phyloP scores from a whole-genome alignment of 1,140 invertebrate species.

The Aphaenogaster rudis region DNA sequence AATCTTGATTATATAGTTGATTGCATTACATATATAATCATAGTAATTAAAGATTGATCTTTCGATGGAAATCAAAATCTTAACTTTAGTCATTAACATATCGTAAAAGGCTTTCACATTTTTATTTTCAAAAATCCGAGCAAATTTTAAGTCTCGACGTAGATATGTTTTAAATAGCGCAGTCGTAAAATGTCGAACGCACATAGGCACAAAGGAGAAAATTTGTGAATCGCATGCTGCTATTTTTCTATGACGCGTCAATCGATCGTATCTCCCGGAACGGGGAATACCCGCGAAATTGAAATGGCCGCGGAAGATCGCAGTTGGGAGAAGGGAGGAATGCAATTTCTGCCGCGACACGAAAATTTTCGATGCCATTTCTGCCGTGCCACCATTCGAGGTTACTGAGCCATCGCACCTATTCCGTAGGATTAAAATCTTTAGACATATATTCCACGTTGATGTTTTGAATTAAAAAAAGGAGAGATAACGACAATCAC shows the following conservation, averaged over 20 bases:
- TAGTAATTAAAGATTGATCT: not conserved
- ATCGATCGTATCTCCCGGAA: slow-evolving; percentile 52
- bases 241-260: slow-evolving; percentile 60
- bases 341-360: slow-evolving; percentile 62
- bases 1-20: not conserved
- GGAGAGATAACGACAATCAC: slow-evolving; percentile 11
- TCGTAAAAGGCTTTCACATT: not conserved
- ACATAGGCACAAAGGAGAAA: slow-evolving; percentile 6
- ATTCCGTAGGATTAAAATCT: slow-evolving; percentile 47
- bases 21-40: not conserved
- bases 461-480: slow-evolving; percentile 2
- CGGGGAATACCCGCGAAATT: slow-evolving; percentile 56
- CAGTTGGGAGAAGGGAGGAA: slow-evolving; percentile 30
- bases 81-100: not conserved
- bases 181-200: not conserved
- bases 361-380: slow-evolving; percentile 63
- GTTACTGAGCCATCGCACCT: slow-evolving; percentile 48
- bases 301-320: slow-evolving; percentile 58
- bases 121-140: not conserved
- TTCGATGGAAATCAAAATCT: not conserved
- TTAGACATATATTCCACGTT: not conserved
- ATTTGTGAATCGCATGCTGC: slow-evolving; percentile 48
- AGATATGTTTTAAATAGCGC: not conserved
- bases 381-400: slow-evolving; percentile 43
- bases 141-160: not conserved